A percentile compares a stretch with the other conserved stretches of the same genome.
Evolutionary conservation across 2,113 vertebrate species (phyloP).

Genomic region (Cyprinodon tularosa): DNA sequence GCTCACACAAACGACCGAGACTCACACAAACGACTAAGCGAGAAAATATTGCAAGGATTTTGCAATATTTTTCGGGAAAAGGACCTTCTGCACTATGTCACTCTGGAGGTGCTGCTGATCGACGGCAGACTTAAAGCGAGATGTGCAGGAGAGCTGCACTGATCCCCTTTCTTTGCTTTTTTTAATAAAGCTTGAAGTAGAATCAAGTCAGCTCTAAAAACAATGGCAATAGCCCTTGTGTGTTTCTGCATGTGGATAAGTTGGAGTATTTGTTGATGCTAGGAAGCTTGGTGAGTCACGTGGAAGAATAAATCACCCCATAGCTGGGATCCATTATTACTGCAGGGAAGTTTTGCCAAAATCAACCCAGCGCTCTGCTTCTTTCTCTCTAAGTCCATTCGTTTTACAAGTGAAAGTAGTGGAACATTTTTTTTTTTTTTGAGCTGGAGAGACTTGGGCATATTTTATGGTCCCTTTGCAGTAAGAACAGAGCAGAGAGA

Average conservation of each 20-base stretch:
- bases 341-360: conserved; percentile 61
- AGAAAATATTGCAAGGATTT: conserved; percentile 4
- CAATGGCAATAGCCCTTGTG: conserved; percentile 52
- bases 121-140: conserved; percentile 43
- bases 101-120: conserved; percentile 44
- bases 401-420: conserved; percentile 71
- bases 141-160: neutral
- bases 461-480: conserved; percentile 61
- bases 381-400: conserved; percentile 49
- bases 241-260: conserved; percentile 52
- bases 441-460: conserved; percentile 54
- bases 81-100: conserved; percentile 47
- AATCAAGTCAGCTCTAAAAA: conserved; percentile 44
- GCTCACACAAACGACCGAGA: conserved; percentile 14
- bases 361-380: conserved; percentile 58
- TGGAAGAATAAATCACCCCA: conserved; percentile 71
- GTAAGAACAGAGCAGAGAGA: conserved; percentile 39
- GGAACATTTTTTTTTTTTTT: conserved; percentile 51
- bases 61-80: conserved; percentile 26
- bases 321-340: conserved; percentile 78
- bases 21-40: conserved; percentile 11
- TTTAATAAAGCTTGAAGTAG: conserved; percentile 11
- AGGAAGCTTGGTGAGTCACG: conserved; percentile 65
- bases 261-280: conserved; percentile 61
- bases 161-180: conserved; percentile 6